Percentiles rank a stretch among this genome's conserved stretches.
Conservation (phyloP, 2,888 invertebrate species). For the Lepidochitona cinerea region DNA sequence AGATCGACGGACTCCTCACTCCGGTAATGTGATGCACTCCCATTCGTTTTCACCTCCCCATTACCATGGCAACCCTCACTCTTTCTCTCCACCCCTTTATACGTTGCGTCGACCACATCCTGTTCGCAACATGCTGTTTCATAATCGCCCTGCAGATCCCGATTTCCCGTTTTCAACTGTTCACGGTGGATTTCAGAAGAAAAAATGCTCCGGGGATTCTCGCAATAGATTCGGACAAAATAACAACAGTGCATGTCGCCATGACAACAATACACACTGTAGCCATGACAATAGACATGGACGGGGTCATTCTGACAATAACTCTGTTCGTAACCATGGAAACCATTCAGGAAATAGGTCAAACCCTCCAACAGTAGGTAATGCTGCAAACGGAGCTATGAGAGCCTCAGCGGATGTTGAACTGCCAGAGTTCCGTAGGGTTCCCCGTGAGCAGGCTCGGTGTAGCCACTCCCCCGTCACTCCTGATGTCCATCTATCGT, state of each 20-base stretch:
- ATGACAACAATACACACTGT: not conserved
- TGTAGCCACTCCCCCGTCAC: conserved; percentile 34
- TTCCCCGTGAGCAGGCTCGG: not conserved
- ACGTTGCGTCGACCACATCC: not conserved
- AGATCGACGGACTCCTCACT: not conserved
- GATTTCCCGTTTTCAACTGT: too few species aligned
- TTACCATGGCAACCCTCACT: not conserved
- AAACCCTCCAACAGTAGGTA: not conserved
- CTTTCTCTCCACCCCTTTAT: not conserved
- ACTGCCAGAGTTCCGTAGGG: not conserved
- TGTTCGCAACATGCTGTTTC: not conserved
- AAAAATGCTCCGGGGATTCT: not conserved
- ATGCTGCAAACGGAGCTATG: not conserved
- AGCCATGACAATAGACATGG: not conserved
- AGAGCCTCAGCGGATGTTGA: not conserved
- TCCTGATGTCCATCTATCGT: conserved; percentile 72
- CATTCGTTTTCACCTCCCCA: not conserved
- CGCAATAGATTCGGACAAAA: not conserved
- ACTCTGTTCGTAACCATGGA: not conserved
- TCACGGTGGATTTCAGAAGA: not conserved
- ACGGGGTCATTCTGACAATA: not conserved
- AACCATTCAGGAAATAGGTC: not conserved
- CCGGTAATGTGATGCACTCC: not conserved
- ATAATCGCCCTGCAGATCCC: not conserved
- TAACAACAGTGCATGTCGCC: not conserved